Conservation (phyloP, 2,888 invertebrate species). For the Pollenia amentaria region DNA sequence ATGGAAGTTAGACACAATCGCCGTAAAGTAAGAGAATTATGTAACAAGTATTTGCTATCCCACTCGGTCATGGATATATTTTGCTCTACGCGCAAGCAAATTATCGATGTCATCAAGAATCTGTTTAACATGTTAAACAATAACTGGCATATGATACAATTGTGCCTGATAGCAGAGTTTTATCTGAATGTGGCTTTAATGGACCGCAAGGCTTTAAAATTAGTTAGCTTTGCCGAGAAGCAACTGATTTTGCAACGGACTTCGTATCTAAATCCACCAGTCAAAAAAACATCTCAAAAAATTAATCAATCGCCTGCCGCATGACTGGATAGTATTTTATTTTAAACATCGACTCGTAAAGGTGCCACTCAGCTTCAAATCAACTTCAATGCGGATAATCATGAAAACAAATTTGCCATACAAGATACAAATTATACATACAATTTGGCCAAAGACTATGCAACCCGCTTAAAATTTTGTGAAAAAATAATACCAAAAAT, state of each 20-base stretch:
- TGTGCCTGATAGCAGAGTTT: conserved; percentile 93
- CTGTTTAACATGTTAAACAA: conserved; percentile 82
- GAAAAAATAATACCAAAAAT: too few species aligned
- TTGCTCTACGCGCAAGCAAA: conserved; percentile 92
- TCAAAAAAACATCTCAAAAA: conserved; percentile 76
- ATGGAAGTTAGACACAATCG: conserved; percentile 86
- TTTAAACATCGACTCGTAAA: too few species aligned
- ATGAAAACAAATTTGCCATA: too few species aligned
- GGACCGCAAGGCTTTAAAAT: conserved; percentile 87
- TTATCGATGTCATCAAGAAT: conserved; percentile 91
- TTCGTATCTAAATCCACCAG: conserved; percentile 85
- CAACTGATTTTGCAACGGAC: conserved; percentile 86
- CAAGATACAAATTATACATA: too few species aligned
- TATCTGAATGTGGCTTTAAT: conserved; percentile 95
- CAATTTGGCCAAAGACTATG: too few species aligned
- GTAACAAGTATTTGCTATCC: conserved; percentile 77
- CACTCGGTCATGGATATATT: conserved; percentile 95
- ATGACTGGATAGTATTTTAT: conserved; percentile 95
- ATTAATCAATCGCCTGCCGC: conserved; percentile 86
- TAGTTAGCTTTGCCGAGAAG: conserved; percentile 88
- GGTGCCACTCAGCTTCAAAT: too few species aligned
- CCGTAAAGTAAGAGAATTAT: conserved; percentile 76
- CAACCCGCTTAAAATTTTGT: too few species aligned
- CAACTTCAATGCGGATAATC: too few species aligned
- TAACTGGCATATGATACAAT: conserved; percentile 94